phyloP scores from a whole-genome alignment of 2,797 vertebrate species.

The Prunella strophiata region DNA sequence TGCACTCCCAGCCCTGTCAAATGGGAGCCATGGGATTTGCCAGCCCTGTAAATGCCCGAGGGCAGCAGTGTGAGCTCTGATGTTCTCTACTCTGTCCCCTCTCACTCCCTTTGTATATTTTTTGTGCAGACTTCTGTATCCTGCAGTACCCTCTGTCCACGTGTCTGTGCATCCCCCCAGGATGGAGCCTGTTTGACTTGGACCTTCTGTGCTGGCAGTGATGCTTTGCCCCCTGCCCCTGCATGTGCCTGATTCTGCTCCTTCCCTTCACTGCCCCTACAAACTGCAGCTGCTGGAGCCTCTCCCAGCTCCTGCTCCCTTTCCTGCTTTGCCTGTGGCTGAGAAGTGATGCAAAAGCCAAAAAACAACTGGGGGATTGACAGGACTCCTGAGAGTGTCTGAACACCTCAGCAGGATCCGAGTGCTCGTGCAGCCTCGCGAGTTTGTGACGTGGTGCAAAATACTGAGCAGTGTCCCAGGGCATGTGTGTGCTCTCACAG shows the following conservation, averaged over 20 bases:
- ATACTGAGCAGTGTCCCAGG: background rate
- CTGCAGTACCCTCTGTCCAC: constrained; percentile 46
- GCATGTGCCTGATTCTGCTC: constrained; percentile 37
- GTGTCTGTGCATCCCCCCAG: constrained; percentile 19
- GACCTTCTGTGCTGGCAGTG: background rate
- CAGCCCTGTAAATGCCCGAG: background rate
- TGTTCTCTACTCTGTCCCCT: background rate
- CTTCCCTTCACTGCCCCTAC: background rate
- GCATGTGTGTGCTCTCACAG: fast-evolving
- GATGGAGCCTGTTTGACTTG: background rate
- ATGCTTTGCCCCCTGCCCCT: background rate
- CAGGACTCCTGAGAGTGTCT: background rate
- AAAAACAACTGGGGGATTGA: background rate
- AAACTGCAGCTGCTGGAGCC: background rate
- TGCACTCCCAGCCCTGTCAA: background rate
- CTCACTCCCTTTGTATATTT: background rate
- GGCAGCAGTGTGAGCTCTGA: background rate
- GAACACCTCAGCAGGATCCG: background rate
- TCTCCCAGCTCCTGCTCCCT: background rate
- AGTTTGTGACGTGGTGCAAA: constrained; percentile 44
- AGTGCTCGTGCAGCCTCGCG: background rate
- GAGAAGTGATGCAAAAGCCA: constrained; percentile 46
- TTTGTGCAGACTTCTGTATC: constrained; percentile 37
- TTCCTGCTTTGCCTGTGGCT: background rate
- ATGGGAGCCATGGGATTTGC: background rate